Evolutionary conservation across 2,113 vertebrate genomes (phyloP).

Genomic region (Gnathonemus echidnorhynchus): DNA sequence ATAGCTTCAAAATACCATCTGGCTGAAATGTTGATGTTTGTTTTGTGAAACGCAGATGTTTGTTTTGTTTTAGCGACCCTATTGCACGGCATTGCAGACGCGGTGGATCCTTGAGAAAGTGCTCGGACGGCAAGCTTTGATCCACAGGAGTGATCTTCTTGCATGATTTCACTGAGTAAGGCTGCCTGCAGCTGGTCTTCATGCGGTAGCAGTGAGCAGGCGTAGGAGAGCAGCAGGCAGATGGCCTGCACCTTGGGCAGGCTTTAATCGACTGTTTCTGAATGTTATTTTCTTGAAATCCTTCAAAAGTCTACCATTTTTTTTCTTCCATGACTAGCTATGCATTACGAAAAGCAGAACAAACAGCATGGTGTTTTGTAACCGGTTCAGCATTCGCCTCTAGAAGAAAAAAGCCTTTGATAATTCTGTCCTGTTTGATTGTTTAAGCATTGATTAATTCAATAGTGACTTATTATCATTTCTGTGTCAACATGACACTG

Average conservation of each 20-base stretch:
- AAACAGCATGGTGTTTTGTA: neutral
- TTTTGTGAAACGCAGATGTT: neutral
- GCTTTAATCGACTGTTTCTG: slow-evolving; percentile 17
- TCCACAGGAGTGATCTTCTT: neutral
- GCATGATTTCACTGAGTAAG: neutral
- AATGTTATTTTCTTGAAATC: neutral
- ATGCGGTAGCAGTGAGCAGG: neutral
- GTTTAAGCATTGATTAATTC: neutral
- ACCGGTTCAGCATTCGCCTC: neutral
- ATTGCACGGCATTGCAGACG: neutral
- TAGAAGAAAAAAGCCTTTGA: neutral
- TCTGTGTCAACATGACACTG: neutral
- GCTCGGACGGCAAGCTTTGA: neutral
- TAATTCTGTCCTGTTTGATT: neutral
- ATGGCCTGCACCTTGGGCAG: slow-evolving; percentile 23
- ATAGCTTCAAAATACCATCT: neutral
- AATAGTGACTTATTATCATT: neutral
- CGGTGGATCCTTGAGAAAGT: neutral
- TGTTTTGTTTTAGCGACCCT: neutral
- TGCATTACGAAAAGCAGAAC: neutral
- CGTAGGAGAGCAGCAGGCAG: neutral
- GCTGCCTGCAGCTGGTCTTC: slow-evolving; percentile 6
- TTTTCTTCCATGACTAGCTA: neutral
- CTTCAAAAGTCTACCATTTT: neutral
- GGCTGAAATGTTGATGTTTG: neutral